Base-by-base conservation (phyloP, 1,140 invertebrate species). In the Tetraneura akinire region DNA sequence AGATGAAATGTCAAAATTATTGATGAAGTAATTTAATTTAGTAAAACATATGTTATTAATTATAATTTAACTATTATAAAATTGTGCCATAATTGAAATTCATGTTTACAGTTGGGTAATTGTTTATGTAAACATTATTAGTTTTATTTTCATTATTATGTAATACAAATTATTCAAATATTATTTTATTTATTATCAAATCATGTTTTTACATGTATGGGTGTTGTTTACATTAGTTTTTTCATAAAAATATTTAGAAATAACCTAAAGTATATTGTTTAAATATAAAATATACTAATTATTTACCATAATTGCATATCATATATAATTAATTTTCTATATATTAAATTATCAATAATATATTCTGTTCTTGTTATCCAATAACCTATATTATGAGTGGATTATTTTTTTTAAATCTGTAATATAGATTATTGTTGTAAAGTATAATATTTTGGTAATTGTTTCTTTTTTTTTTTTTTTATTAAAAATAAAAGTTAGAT, bases 41-140 rank as follows among this genome's bases (percentile, higher is more conserved):
- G 8, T 47, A 6, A 68, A n/a, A n/a, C n/a, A 47, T 23, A 68
- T 1, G 23, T 18, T 6, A 23, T 64, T 26, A 26, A 47, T 16
- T 47, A 14, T 9, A 68, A 16, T 47, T 10, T 47, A 68, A 26
- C 13, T 13, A 47, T 68, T 8, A 45, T 26, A 47, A 26, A 16
- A 5, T 68, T 68, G 66, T 68, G 66, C 66, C 66, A 68, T 68
- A 47, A 68, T 47, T 1, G 45, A 23, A 23, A 45, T 47, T 9
- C 0, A 68, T 68, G 21, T 47, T 23, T 45, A 13, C 45, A 68
- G 45, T 68, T 45, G 64, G 37, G 64, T 68, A 45, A 21, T 68
- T 18, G 9, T 68, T 23, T 45, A 3, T 68, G 13, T 23, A 68
- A 68, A 37, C 9, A 10, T 1, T 47, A 47, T 47, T 9, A 45